Conservation (phyloP, 2,113 vertebrate genomes). For the Hippotragus niger region DNA sequence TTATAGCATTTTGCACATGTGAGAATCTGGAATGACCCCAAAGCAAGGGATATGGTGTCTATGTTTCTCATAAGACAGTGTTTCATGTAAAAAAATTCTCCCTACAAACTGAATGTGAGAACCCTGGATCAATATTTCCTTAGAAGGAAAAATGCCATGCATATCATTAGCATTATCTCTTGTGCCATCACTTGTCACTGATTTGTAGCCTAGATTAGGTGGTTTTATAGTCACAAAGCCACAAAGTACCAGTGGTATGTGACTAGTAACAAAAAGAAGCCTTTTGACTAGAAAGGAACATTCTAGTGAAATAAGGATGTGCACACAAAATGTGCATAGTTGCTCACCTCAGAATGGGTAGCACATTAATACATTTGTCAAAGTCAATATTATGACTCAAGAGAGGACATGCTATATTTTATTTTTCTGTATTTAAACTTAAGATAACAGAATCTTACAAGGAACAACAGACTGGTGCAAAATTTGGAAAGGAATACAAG, state of each 20-base stretch:
- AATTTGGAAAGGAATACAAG: neutral
- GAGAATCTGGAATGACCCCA: neutral
- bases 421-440: neutral
- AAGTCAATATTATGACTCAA: neutral
- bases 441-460: neutral
- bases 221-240: neutral
- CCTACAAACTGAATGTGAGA: neutral
- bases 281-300: rapidly evolving
- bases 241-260: neutral
- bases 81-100: neutral
- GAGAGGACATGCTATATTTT: neutral
- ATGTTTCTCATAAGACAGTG: neutral
- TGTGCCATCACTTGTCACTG: neutral
- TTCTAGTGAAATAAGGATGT: rapidly evolving
- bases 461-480: neutral
- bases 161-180: neutral
- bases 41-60: neutral
- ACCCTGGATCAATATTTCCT: neutral
- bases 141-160: neutral
- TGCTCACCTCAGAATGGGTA: neutral
- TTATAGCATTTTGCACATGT: neutral
- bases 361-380: neutral
- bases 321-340: neutral
- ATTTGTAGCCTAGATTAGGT: neutral
- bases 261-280: neutral